Evolutionary conservation across 2,797 vertebrate species (phyloP).

Genomic region (Rhinatrema bivittatum): DNA sequence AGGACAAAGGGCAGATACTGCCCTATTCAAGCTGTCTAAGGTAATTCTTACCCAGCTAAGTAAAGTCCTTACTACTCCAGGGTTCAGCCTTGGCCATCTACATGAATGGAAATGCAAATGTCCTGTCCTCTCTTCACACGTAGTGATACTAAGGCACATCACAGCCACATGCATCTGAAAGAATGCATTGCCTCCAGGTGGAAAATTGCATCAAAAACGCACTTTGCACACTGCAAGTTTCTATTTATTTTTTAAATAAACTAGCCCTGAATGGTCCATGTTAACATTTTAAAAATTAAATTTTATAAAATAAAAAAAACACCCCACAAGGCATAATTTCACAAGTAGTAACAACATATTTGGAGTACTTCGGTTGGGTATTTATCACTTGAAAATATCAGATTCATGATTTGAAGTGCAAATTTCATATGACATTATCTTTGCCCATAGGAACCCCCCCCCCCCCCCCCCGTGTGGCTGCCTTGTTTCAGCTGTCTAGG

Average conservation of each 20-base stretch:
- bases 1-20: too few relatives aligned
- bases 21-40: too few relatives aligned
- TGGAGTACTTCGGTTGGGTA: too few relatives aligned
- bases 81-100: conserved; percentile 19
- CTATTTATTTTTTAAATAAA: conserved; percentile 28
- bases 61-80: conserved; percentile 22
- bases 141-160: conserved; percentile 60
- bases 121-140: conserved; percentile 28
- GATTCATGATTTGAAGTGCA: background rate
- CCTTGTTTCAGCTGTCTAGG: background rate
- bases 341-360: conserved; percentile 45
- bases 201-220: conserved; percentile 29
- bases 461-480: background rate
- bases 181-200: conserved; percentile 28
- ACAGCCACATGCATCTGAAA: conserved; percentile 29
- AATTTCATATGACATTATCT: background rate
- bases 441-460: background rate
- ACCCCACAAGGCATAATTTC: conserved; percentile 37
- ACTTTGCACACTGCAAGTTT: conserved; percentile 30
- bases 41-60: too few relatives aligned
- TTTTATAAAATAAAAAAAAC: conserved; percentile 45
- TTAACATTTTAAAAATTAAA: conserved; percentile 41
- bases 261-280: conserved; percentile 60
- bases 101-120: conserved; percentile 14
- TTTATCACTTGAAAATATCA: background rate